Conservation (phyloP, 2,113 vertebrate genomes). For the Geothlypis trichas region DNA sequence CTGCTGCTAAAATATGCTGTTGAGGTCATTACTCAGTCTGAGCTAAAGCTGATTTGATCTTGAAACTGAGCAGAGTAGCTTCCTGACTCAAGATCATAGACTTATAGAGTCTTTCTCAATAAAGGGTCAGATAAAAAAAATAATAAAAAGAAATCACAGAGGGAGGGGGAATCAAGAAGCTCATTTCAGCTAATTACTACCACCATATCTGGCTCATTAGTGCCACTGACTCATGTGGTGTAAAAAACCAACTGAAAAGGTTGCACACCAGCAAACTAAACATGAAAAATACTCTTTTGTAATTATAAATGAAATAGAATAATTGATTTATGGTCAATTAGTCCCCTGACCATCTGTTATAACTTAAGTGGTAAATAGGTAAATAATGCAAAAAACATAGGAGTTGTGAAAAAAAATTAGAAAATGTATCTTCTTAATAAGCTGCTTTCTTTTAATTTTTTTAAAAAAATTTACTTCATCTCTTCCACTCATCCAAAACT, state of each 20-base stretch:
- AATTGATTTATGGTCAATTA: constrained; percentile 59
- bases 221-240: constrained; percentile 15
- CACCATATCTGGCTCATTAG: constrained; percentile 45
- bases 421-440: not conserved
- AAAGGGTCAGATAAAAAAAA: not conserved
- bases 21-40: not conserved
- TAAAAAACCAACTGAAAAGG: constrained; percentile 43
- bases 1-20: not conserved
- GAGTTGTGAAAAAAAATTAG: not conserved
- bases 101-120: not conserved
- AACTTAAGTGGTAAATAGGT: not conserved
- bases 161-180: not conserved
- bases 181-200: constrained; percentile 42
- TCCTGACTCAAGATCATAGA: not conserved
- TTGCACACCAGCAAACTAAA: constrained; percentile 20
- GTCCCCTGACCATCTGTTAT: not conserved
- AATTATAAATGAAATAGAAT: constrained; percentile 52
- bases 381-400: not conserved
- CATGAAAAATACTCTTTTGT: not conserved
- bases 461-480: not conserved
- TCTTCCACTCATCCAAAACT: not conserved
- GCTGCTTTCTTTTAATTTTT: not conserved
- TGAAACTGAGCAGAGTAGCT: not conserved
- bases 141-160: not conserved
- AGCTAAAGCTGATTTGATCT: not conserved